Percentiles rank a stretch among this genome's conserved stretches.
phyloP scores from a whole-genome alignment of 1,140 invertebrate genomes.

The Armadillidium nasatum region DNA sequence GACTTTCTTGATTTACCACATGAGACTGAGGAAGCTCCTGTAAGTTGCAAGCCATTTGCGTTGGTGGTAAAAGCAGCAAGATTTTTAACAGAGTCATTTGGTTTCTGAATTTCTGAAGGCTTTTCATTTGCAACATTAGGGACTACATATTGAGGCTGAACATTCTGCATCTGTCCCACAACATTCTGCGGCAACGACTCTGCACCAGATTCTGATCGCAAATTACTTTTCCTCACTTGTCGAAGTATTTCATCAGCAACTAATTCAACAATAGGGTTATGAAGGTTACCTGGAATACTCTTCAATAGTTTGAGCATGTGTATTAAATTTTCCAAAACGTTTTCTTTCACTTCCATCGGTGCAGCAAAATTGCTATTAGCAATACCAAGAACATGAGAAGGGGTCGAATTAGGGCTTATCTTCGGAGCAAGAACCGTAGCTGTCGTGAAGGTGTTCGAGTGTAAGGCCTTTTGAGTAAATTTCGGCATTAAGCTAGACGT shows the following conservation, averaged over 20 bases:
- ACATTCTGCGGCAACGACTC: neutral
- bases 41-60: too few species aligned
- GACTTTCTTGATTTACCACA: too few species aligned
- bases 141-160: too few species aligned
- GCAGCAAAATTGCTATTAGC: neutral
- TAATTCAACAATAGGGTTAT: neutral
- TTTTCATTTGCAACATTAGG: too few species aligned
- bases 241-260: neutral
- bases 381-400: neutral
- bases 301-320: neutral
- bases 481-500: neutral
- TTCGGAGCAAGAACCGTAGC: neutral
- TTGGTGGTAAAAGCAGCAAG: too few species aligned
- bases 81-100: too few species aligned
- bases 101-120: too few species aligned
- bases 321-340: neutral
- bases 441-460: neutral
- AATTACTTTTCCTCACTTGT: too few species aligned
- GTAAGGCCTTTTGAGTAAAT: neutral
- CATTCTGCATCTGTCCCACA: too few species aligned
- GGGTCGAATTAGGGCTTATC: neutral
- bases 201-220: neutral
- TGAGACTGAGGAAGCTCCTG: too few species aligned
- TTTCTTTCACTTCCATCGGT: neutral
- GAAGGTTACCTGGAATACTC: neutral